Base-by-base conservation (phyloP, 2,113 vertebrate species). In the Chelonoidis abingdonii region DNA sequence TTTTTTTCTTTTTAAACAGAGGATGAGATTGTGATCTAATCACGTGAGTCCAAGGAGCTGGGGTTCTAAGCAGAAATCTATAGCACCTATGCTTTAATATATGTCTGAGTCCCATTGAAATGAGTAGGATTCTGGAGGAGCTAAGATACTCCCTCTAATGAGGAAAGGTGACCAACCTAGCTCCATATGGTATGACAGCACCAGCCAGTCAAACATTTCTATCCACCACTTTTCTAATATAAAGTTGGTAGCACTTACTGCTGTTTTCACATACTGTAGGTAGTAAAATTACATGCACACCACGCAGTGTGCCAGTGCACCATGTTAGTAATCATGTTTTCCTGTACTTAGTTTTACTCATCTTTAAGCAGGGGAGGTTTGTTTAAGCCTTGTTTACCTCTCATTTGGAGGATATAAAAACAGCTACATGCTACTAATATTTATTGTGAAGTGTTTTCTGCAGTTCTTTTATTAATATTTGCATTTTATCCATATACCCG, bases 361-460 rank as follows among this genome's bases (percentile, higher is more conserved):
- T 84, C 35, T 57, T 92, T 50, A 92, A 22, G 47, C 5, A 35
- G 83, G 49, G 80, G 21, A 87, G 44, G 80, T 78, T 80, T 81
- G 78, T 86, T 13, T 80, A 49, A 89, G 57, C 65, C 83, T 72
- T 84, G 44, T 44, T 2, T 53, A 25, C 22, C 38, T 65, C 90
- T 89, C n/a, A 80, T 41, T 86, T 50, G 76, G 57, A 88, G 44
- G n/a, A 80, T 53, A 44, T 94, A 52, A 84, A 92, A 65, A 41
- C 62, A 87, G 19, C 44, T 59, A n/a, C 75, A 16, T 57, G 35
- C 22, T 87, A 11, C 54, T 90, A 27, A 80, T 88, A 25, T 78
- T 89, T 95, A 83, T 86, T 93, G 94, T 89, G 89, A 89, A 90
- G 83, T 72, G 50, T 89, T 95, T 69, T 80, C 65, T 95, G 47